These are phyloP conservation scores for Allygus modestus DNA, from an alignment of 2,888 invertebrate genomes.

Conservation along the genomic window DNA sequence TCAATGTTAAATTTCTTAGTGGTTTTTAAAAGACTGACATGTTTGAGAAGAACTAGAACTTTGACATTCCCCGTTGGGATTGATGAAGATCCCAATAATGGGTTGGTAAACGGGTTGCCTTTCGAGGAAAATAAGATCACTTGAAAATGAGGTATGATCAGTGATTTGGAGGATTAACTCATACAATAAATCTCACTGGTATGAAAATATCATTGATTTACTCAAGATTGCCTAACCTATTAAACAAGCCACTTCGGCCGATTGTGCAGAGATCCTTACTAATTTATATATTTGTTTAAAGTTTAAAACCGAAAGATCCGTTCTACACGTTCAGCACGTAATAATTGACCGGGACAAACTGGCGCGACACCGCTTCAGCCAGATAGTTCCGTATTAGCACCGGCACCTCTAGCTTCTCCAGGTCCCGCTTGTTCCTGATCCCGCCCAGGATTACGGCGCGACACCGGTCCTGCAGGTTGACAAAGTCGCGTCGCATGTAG, in stretches of 20 bases:
- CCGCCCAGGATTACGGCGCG: slow-evolving; percentile 80
- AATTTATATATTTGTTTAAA: too few relatives aligned
- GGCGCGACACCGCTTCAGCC: slow-evolving; percentile 75
- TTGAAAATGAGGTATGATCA: too few relatives aligned
- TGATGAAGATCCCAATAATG: too few relatives aligned
- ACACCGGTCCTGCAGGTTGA: slow-evolving; percentile 83
- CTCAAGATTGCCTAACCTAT: background rate
- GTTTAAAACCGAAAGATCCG: too few relatives aligned
- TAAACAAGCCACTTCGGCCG: background rate
- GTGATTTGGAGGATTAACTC: too few relatives aligned
- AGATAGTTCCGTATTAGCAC: slow-evolving; percentile 79
- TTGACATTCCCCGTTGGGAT: too few relatives aligned
- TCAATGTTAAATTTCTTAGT: too few relatives aligned
- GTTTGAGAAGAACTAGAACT: too few relatives aligned
- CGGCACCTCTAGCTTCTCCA: slow-evolving; percentile 79
- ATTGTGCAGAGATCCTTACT: slow-evolving; percentile 6
- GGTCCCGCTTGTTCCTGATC: slow-evolving; percentile 76
- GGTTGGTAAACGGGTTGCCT: too few relatives aligned
- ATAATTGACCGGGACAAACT: slow-evolving; percentile 66
- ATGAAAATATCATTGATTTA: background rate
- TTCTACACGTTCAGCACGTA: slow-evolving; percentile 67
- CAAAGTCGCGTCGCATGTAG: slow-evolving; percentile 80
- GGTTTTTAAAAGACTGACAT: too few relatives aligned
- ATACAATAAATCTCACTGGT: background rate
- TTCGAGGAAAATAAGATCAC: too few relatives aligned